These are phyloP conservation scores for Pseudopleuronectes americanus DNA, from an alignment of 2,797 vertebrate genomes.

Conservation along the genomic window DNA sequence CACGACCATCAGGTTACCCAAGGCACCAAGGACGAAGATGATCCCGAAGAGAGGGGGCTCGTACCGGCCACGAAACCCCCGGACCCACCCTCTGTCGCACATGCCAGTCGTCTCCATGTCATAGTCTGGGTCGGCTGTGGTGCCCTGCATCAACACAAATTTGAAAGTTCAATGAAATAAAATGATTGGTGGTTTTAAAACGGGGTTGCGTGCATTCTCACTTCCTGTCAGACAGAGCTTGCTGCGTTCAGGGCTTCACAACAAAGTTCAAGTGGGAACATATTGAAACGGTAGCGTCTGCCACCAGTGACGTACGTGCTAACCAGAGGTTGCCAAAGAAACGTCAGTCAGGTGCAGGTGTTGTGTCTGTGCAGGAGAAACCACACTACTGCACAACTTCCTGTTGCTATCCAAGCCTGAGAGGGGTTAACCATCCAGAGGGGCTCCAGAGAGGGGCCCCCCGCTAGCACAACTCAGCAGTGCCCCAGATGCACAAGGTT, in stretches of 20 bases:
- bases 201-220: constrained; percentile 2
- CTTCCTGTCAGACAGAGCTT: constrained; percentile 58
- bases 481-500: constrained; percentile 37
- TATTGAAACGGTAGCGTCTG: constrained; percentile 48
- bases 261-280: constrained; percentile 16
- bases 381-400: constrained; percentile 78
- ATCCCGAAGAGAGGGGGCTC: constrained; percentile 87
- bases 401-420: constrained; percentile 64
- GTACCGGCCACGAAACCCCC: constrained; percentile 80
- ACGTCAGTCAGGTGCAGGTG: constrained; percentile 73
- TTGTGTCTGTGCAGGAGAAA: constrained; percentile 71
- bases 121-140: constrained; percentile 20
- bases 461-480: constrained; percentile 12
- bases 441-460: constrained; percentile 64
- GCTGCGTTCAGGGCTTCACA: constrained; percentile 43
- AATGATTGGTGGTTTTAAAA: background rate
- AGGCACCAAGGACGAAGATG: constrained; percentile 85
- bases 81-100: constrained; percentile 80
- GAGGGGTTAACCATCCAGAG: constrained; percentile 49
- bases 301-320: constrained; percentile 50
- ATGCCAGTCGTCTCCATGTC: fast-evolving
- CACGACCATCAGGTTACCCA: constrained; percentile 89
- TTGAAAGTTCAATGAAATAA: background rate
- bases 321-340: constrained; percentile 55
- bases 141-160: constrained; percentile 45